A percentile compares a stretch with the other conserved stretches of the same genome.
Evolutionary conservation across 1,140 invertebrate genomes (phyloP).

Genomic region (Drosophila parabipectinata): DNA sequence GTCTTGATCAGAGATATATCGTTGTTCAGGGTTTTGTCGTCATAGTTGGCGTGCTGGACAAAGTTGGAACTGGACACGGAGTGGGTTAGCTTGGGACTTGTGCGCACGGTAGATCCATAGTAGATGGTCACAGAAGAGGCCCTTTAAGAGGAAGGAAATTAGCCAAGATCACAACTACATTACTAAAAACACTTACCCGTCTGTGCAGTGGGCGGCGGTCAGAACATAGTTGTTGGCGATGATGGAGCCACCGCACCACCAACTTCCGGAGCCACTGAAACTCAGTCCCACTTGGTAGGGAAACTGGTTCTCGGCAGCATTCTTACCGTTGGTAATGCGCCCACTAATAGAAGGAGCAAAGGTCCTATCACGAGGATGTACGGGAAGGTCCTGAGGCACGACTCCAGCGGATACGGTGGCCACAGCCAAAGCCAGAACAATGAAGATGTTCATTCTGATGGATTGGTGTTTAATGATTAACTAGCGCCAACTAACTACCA

Average conservation of each 20-base stretch:
- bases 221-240: conserved; percentile 85
- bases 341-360: conserved; percentile 35
- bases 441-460: conserved; percentile 56
- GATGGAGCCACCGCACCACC: conserved; percentile 87
- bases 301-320: conserved; percentile 81
- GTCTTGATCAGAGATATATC: conserved; percentile 53
- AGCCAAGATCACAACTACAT: too few relatives aligned
- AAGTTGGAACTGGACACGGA: conserved; percentile 34
- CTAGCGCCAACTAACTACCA: too few relatives aligned
- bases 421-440: conserved; percentile 38
- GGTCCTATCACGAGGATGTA: conserved; percentile 38
- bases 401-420: conserved; percentile 23
- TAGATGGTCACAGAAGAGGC: conserved; percentile 50
- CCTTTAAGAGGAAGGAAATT: background rate
- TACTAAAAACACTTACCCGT: conserved; percentile 25
- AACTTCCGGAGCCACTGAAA: conserved; percentile 62
- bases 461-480: too few relatives aligned
- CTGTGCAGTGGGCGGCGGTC: conserved; percentile 87
- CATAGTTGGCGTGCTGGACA: conserved; percentile 41
- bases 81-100: conserved; percentile 28
- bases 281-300: conserved; percentile 85
- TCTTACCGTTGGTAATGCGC: conserved; percentile 67
- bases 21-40: conserved; percentile 24
- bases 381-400: conserved; percentile 6
- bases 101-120: conserved; percentile 55